Evolutionary conservation across 2,888 invertebrate species (phyloP).

Genomic region (Kryphioiulus occultus): DNA sequence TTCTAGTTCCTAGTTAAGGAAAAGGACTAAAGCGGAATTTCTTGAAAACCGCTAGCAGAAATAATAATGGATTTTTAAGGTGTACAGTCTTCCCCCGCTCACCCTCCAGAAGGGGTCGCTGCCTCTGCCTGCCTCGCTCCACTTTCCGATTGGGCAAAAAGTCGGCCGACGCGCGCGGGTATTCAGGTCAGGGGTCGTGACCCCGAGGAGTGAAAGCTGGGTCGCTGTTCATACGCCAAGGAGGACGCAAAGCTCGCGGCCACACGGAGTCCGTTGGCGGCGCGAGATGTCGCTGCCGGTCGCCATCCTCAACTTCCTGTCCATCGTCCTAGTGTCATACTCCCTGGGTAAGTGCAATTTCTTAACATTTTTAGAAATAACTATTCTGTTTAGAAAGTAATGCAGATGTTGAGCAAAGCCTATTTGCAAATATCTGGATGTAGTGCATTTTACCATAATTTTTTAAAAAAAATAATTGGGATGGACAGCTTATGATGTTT

Average conservation of each 20-base stretch:
- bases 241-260: background rate
- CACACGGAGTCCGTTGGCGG: background rate
- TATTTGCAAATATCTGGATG: too few species aligned
- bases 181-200: conserved; percentile 30
- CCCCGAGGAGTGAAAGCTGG: background rate
- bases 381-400: too few species aligned
- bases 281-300: background rate
- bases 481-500: too few species aligned
- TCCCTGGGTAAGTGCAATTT: background rate
- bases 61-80: too few species aligned
- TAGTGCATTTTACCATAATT: too few species aligned
- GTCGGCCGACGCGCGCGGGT: background rate
- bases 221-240: background rate
- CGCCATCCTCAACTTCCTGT: background rate
- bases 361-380: too few species aligned
- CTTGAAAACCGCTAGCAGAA: too few species aligned
- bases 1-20: too few species aligned
- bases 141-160: conserved; percentile 6
- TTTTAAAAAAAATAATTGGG: too few species aligned
- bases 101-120: background rate
- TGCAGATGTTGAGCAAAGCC: too few species aligned
- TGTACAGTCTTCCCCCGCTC: too few species aligned
- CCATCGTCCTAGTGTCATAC: background rate
- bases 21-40: too few species aligned
- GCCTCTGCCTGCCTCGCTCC: background rate